Evolutionary conservation across 2,797 vertebrate genomes (phyloP), one percentile per base, ranked within the genome.

Genomic region (Hyperoplus lanceolatus): DNA sequence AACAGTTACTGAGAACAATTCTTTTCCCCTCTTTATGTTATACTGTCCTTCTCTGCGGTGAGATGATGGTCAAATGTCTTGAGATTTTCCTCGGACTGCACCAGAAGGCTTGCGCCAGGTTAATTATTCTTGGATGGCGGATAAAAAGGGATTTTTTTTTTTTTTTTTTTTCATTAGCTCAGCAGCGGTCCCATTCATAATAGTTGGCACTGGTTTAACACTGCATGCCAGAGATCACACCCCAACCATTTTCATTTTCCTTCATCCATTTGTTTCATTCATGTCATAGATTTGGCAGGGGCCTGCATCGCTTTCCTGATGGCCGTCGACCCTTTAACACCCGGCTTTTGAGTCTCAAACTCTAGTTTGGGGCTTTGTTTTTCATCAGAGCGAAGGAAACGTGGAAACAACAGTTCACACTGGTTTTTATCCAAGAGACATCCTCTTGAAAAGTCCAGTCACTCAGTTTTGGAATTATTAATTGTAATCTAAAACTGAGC

Each of bases 71-170:
- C 85, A 77, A 91, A 86, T 88, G 82, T 85, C 89, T 89, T 85
- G 88, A 88, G 89, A 92, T 87, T 93, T 90, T 90, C 90, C 88
- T 91, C 87, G 77, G 85, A 76, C 80, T 88, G 84, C 90, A 83
- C 86, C 91, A 90, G 83, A 91, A 87, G 91, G 92, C 85, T 82
- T 86, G 89, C 77, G 73, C 71, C 76, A 76, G 76, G 85, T 92
- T 93, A 92, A 95, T 95, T 94, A 94, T 95, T 94, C 90, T 93
- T 93, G 92, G 92, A 95, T 83, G 84, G 76, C 45, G 60, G 78
- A 82, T 87, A 53, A 80, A 89, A 90, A 84, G 39, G 78, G 38
- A 76, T 81, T 66, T 83, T 75, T 90, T 74, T 76, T 73, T 74
- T 77, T 63, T 59, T 77, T 85, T 81, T 85, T 84, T 86, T 88